Percentiles rank a stretch among this genome's conserved stretches.
These are phyloP conservation scores for Aphidius colemani DNA, from an alignment of 2,888 invertebrate species.

Conservation along the genomic window DNA sequence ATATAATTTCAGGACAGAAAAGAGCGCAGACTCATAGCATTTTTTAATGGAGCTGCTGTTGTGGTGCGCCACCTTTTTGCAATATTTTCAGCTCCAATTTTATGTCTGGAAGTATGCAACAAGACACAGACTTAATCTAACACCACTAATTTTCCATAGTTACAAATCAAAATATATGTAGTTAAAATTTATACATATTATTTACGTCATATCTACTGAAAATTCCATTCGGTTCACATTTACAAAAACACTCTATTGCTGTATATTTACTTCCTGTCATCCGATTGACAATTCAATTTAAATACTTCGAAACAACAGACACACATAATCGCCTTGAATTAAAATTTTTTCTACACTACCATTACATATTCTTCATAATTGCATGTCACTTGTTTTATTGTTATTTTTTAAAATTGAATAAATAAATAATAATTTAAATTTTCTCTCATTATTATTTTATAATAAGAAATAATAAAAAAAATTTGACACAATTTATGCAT, in stretches of 20 bases:
- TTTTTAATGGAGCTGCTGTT: conserved; percentile 28
- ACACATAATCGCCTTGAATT: too few relatives aligned
- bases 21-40: conserved; percentile 26
- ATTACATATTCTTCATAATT: too few relatives aligned
- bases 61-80: conserved; percentile 29
- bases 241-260: too few relatives aligned
- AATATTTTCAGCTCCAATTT: background rate
- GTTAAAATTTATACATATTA: background rate
- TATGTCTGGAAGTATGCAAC: conserved; percentile 2
- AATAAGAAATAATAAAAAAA: too few relatives aligned
- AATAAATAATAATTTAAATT: too few relatives aligned
- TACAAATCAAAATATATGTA: too few relatives aligned
- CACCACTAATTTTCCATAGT: background rate
- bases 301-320: too few relatives aligned
- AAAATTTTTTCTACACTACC: too few relatives aligned
- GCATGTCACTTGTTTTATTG: too few relatives aligned
- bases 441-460: too few relatives aligned
- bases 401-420: too few relatives aligned
- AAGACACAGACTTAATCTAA: conserved; percentile 9
- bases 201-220: background rate
- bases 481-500: too few relatives aligned
- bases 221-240: conserved; percentile 8
- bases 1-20: conserved; percentile 49
- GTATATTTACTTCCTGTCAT: background rate
- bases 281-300: conserved; percentile 10